phyloP scores from a whole-genome alignment of 2,797 vertebrate species.

The Syngnathus acus region DNA sequence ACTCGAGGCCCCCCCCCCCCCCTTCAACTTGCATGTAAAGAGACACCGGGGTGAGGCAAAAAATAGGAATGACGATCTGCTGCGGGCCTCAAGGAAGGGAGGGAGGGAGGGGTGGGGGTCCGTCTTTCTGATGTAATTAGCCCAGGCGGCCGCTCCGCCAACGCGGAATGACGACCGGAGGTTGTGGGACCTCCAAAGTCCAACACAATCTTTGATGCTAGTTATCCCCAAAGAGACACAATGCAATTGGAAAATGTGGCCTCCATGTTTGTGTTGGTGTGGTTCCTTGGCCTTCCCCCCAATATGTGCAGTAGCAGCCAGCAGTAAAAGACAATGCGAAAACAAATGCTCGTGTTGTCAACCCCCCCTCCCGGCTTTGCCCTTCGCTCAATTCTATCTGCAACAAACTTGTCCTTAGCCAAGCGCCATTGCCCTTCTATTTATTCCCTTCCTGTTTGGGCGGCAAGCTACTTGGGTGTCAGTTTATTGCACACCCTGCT shows the following conservation, averaged over 20 bases:
- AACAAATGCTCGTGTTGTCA: background rate
- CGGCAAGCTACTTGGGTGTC: background rate
- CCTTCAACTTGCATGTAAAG: constrained; percentile 73
- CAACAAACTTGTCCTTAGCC: background rate
- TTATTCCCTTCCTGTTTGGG: background rate
- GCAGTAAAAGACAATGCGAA: constrained; percentile 1
- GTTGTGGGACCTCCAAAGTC: background rate
- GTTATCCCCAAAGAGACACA: background rate
- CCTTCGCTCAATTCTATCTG: background rate
- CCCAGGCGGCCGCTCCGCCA: constrained; percentile 15
- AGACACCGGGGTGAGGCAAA: constrained; percentile 70
- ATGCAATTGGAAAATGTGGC: background rate
- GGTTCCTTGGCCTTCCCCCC: background rate
- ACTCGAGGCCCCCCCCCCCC: constrained; percentile 63
- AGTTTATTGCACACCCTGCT: too few relatives aligned
- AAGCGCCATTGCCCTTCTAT: background rate
- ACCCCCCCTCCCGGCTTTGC: too few relatives aligned
- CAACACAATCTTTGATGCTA: background rate
- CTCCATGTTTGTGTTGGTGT: background rate
- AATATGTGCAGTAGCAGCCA: background rate
- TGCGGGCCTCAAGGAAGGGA: constrained; percentile 48
- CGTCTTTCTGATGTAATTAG: constrained; percentile 67
- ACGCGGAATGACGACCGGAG: too few relatives aligned
- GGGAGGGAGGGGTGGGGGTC: background rate
- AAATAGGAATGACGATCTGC: constrained; percentile 73